phyloP scores from a whole-genome alignment of 2,113 vertebrate species.

The Scophthalmus maximus region DNA sequence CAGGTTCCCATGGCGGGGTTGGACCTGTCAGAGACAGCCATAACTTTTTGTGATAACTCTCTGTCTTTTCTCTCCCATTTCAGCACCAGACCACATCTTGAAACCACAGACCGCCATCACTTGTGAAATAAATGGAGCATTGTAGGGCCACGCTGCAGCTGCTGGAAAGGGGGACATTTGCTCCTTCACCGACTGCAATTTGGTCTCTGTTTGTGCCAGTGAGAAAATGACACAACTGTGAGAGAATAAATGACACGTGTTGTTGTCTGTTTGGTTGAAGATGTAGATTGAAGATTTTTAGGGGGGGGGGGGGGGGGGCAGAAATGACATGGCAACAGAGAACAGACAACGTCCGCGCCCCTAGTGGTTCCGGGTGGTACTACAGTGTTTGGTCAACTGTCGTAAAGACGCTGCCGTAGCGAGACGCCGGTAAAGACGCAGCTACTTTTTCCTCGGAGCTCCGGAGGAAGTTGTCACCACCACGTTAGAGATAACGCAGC shows the following conservation, averaged over 20 bases:
- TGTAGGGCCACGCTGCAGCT: conserved; percentile 35
- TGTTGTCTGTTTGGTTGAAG: neutral
- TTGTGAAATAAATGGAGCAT: conserved; percentile 56
- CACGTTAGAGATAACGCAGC: too few species aligned
- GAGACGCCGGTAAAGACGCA: too few species aligned
- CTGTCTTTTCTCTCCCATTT: conserved; percentile 14
- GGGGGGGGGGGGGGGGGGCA: too few species aligned
- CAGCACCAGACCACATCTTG: conserved; percentile 34
- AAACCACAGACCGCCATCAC: conserved; percentile 45
- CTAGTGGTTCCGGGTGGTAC: too few species aligned
- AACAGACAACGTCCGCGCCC: too few species aligned
- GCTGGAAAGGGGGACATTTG: conserved; percentile 36
- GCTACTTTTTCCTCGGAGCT: too few species aligned
- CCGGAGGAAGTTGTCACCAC: too few species aligned
- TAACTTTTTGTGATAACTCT: neutral
- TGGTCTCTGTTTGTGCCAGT: conserved; percentile 52
- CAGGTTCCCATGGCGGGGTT: neutral
- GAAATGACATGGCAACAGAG: too few species aligned
- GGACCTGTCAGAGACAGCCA: conserved; percentile 18
- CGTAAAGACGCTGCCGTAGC: too few species aligned
- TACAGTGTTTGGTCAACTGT: too few species aligned
- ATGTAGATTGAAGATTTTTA: neutral
- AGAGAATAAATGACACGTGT: conserved; percentile 17
- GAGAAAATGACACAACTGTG: conserved; percentile 19
- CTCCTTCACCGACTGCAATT: conserved; percentile 36